Evolutionary conservation across 1,140 invertebrate genomes (phyloP).

Genomic region (Dreissena polymorpha): DNA sequence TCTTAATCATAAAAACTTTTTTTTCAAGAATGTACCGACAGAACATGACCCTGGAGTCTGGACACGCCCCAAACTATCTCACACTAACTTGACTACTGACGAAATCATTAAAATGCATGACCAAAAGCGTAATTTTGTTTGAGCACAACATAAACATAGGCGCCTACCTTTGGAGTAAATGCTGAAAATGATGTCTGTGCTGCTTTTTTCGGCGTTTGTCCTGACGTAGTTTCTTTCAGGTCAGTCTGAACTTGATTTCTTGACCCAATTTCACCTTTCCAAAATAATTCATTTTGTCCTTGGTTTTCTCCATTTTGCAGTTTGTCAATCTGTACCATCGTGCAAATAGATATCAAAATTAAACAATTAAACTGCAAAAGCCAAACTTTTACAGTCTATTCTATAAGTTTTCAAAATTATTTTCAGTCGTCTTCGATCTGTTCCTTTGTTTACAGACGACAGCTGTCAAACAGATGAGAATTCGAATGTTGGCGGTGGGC

Average conservation of each 20-base stretch:
- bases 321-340: conserved; percentile 27
- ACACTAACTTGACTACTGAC: too few relatives aligned
- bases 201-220: too few relatives aligned
- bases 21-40: too few relatives aligned
- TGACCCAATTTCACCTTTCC: neutral
- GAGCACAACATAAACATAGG: neutral
- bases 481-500: conserved; percentile 59
- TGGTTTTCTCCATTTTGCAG: conserved; percentile 11
- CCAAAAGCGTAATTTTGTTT: neutral
- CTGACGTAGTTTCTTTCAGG: neutral
- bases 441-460: conserved; percentile 56
- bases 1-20: too few relatives aligned
- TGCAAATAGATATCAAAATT: neutral
- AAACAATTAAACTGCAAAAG: conserved; percentile 21
- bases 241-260: neutral
- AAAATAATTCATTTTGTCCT: neutral
- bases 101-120: too few relatives aligned
- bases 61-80: too few relatives aligned
- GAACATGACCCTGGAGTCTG: too few relatives aligned
- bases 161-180: neutral
- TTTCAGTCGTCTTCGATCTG: conserved; percentile 12
- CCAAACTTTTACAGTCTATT: neutral
- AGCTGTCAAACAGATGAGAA: conserved; percentile 61
- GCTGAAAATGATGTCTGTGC: too few relatives aligned
- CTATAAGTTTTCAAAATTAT: conserved; percentile 16